Base-by-base conservation (phyloP, 30 jellyfish, hydroid and myxozoan genomes). In the Pseudorhiza aurosa region DNA sequence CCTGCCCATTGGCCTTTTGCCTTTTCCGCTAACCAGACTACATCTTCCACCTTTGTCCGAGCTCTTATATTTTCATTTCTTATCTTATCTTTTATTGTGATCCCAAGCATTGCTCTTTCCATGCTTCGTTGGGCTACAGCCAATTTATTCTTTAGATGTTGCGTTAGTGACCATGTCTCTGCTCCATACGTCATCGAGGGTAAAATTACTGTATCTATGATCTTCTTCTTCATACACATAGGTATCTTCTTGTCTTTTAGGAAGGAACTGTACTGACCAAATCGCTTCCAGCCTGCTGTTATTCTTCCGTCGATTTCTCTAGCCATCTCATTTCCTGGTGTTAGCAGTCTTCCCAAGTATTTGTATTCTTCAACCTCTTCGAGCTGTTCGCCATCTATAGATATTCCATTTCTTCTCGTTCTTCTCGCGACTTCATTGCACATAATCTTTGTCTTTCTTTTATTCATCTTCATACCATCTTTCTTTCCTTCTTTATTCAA, bases 181-280 rank as follows among this genome's bases (percentile, higher is more conserved):
- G 90, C 90, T 63, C 90, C 90, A 78, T 78, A 78, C 2, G 83
- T 43, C 89, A 59, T 59, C 35, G 89, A 10, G 40, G 89, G 82
- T 77, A 57, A 42, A 57, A 77, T 44, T 25, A 74, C 79, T 11
- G 76, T 74, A 79, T 56, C 77, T 65, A 56, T 75, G 68, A 55
- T 60, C 74, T 78, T 78, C 63, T 39, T 78, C 42, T 78, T 78
- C 56, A 78, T 56, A 56, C 82, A 78, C 53, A 78, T 78, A 4
- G 82, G 90, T 62, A 78, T 62, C 56, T 40, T 63, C 68, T 78
- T 46, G 56, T 78, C 90, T 63, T 63, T 78, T 40, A 78, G 60
- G 82, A 78, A 78, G 50, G 70, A 26, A 83, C 72, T 58, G 82
- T 36, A 81, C 92, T 81, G 92, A 15, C 83, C 85, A 63, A 64